These are phyloP conservation scores for Drosophila hamatofila DNA, from an alignment of 2,888 invertebrate genomes.

Conservation along the genomic window DNA sequence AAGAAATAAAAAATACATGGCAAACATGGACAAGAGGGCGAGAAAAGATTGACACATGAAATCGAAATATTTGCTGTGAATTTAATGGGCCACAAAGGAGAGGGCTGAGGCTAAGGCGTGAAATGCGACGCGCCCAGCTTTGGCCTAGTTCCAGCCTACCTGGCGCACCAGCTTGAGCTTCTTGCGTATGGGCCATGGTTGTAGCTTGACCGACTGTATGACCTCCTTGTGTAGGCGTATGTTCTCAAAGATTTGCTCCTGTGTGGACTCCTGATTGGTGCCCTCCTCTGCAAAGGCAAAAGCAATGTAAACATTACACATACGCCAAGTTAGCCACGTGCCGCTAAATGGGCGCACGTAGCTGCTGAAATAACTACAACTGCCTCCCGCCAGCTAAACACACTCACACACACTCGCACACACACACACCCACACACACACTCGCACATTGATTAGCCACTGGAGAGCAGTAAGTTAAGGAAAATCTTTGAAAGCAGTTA, in stretches of 20 bases:
- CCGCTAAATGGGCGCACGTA: conserved; percentile 66
- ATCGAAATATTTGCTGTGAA: conserved; percentile 70
- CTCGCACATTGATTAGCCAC: conserved; percentile 65
- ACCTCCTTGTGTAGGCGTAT: conserved; percentile 96
- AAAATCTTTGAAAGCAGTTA: conserved; percentile 52
- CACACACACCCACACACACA: not conserved
- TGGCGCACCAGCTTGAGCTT: conserved; percentile 93
- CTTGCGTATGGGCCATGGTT: conserved; percentile 93
- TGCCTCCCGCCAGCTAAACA: conserved; percentile 22
- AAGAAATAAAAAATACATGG: conserved; percentile 1
- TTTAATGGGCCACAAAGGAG: conserved; percentile 56
- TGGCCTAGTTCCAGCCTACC: conserved; percentile 81
- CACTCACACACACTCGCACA: not conserved
- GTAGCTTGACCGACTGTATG: conserved; percentile 93
- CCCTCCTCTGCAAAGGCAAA: conserved; percentile 88
- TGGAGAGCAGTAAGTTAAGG: conserved; percentile 59
- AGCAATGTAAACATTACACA: conserved; percentile 83
- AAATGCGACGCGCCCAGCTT: conserved; percentile 54
- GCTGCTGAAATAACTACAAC: conserved; percentile 58
- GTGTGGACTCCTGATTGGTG: conserved; percentile 88
- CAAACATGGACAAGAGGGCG: conserved; percentile 28
- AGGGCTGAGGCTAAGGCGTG: conserved; percentile 51
- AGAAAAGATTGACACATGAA: conserved; percentile 59
- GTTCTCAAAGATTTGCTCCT: conserved; percentile 96
- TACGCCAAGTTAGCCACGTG: conserved; percentile 58